phyloP scores from a whole-genome alignment of 2,113 vertebrate genomes.

The Helogale parvula region DNA sequence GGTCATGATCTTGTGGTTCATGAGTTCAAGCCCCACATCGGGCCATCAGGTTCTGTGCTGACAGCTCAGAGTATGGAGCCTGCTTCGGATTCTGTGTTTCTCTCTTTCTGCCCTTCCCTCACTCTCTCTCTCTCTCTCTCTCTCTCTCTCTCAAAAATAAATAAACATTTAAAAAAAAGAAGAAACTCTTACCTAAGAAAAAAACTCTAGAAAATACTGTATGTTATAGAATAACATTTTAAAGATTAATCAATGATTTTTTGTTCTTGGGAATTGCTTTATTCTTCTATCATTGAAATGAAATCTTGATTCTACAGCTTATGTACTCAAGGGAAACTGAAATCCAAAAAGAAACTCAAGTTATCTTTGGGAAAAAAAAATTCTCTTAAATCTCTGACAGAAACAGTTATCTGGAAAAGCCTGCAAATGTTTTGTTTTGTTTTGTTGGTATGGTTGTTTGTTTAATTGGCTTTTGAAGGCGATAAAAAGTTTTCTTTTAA shows the following conservation, averaged over 20 bases:
- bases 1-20: too few relatives aligned
- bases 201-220: background rate
- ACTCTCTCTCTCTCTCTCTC: too few relatives aligned
- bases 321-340: background rate
- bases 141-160: too few relatives aligned
- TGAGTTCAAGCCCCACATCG: too few relatives aligned
- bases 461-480: background rate
- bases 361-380: background rate
- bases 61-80: too few relatives aligned
- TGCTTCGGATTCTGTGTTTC: too few relatives aligned
- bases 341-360: background rate
- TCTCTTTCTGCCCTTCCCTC: too few relatives aligned
- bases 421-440: background rate
- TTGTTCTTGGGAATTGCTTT: background rate
- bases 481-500: background rate
- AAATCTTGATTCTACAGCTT: background rate
- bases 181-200: too few relatives aligned
- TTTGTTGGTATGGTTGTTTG: background rate
- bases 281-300: background rate
- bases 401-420: background rate
- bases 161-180: too few relatives aligned
- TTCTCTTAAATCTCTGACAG: background rate
- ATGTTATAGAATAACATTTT: conserved; percentile 24
- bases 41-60: too few relatives aligned
- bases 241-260: background rate